Evolutionary conservation across 2,888 invertebrate species (phyloP), one percentile per base, ranked within the genome.

Genomic region (Lepidocyrtoides sp.): DNA sequence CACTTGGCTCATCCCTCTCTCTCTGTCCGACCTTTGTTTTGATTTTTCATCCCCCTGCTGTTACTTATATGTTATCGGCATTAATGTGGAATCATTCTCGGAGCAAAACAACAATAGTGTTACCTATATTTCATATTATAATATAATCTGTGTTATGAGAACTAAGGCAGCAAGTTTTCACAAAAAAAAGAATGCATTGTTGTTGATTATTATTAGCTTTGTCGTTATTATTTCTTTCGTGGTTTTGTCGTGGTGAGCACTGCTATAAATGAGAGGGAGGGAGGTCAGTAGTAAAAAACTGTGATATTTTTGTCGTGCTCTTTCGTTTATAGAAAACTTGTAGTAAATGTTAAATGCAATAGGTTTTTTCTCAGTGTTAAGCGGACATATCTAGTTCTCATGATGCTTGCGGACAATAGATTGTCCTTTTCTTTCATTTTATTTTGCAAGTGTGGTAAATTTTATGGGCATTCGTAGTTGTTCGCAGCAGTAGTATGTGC

Each of bases 141-240:
- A 14, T 32, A 60, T 44, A 44, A 4, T 57, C 60, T 57, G 51
- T 79, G 79, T 77, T 60, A 83, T 91, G 91, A 72, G 91, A 91
- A 91, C 91, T 91, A 79, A 91, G 86, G 85, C 91, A 91, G 79
- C 91, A 86, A 48, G 91, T 91, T 91, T 90, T 91, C 91, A 81
- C 85, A 86, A 86, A 86, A 81, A n/a, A 84, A 77, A 63, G 72
- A 82, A 79, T 44, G 75, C 23, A 81, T 75, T 86, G 77, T 90
- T 90, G 69, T 91, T 81, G 86, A 91, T 91, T 54, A 82, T 91
- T 86, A 69, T 75, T 81, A 20, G 48, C 77, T 51, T 77, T 84
- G 23, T 72, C 85, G 79, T 77, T 36, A 48, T 1, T 48, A 7
- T 75, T 48, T 48, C 48, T 7, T 12, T 48, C 60, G 66, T 29